phyloP scores from a whole-genome alignment of 2,888 invertebrate genomes.

The Tinea semifulvella region DNA sequence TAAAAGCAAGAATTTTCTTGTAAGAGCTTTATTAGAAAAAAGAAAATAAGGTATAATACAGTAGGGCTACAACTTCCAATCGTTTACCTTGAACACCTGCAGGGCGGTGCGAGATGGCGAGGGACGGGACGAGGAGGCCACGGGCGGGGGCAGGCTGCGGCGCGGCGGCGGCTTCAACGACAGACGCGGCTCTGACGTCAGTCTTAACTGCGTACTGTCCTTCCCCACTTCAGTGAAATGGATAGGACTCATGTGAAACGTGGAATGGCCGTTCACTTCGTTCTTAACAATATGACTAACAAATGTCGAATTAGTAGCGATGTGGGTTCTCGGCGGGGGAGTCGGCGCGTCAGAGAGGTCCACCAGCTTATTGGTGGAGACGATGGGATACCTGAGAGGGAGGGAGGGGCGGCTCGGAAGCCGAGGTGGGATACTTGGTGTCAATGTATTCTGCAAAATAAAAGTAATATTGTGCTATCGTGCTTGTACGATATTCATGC shows the following conservation, averaged over 20 bases:
- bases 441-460: constrained; percentile 60
- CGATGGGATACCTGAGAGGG: constrained; percentile 52
- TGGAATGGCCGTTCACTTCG: constrained; percentile 32
- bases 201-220: constrained; percentile 48
- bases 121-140: neutral
- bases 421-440: constrained; percentile 53
- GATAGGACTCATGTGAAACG: constrained; percentile 58
- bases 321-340: constrained; percentile 41
- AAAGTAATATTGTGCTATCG: constrained; percentile 57
- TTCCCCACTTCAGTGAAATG: constrained; percentile 42
- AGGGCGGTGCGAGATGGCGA: neutral
- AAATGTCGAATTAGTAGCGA: constrained; percentile 39
- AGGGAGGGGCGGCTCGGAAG: constrained; percentile 55
- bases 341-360: constrained; percentile 56
- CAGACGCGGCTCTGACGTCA: constrained; percentile 23
- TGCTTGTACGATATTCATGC: constrained; percentile 51
- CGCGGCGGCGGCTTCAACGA: constrained; percentile 9
- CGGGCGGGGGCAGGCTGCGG: neutral
- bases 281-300: constrained; percentile 53
- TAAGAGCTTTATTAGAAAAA: no score
- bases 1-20: neutral
- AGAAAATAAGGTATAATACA: neutral
- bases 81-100: constrained; percentile 3
- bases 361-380: constrained; percentile 52
- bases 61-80: neutral